phyloP scores from a whole-genome alignment of 2,888 invertebrate genomes.

The Matsumyia berberina region DNA sequence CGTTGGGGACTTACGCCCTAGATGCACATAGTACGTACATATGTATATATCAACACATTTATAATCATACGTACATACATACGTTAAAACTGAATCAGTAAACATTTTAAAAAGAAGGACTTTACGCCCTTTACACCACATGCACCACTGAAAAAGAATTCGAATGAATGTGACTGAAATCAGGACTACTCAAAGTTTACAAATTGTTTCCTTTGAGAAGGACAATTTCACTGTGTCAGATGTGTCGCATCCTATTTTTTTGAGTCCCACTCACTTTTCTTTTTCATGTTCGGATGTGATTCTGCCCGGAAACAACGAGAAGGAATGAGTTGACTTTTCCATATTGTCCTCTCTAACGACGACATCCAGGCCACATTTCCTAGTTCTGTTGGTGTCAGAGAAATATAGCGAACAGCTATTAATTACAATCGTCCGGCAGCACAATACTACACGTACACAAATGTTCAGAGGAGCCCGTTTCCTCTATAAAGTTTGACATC shows the following conservation, averaged over 20 bases:
- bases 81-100: too few relatives aligned
- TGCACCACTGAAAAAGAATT: constrained; percentile 31
- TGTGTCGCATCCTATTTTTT: constrained; percentile 16
- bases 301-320: constrained; percentile 37
- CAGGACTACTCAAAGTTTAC: constrained; percentile 66
- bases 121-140: constrained; percentile 37
- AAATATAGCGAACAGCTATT: constrained; percentile 68
- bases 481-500: constrained; percentile 54
- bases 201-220: constrained; percentile 67
- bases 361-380: constrained; percentile 69
- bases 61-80: too few relatives aligned
- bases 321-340: constrained; percentile 66
- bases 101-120: too few relatives aligned
- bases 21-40: too few relatives aligned
- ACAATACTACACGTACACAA: constrained; percentile 30
- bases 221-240: constrained; percentile 56
- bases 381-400: constrained; percentile 66
- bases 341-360: constrained; percentile 66
- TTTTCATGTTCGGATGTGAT: constrained; percentile 63
- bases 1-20: too few relatives aligned
- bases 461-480: constrained; percentile 19
- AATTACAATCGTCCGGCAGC: constrained; percentile 66
- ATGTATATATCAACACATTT: too few relatives aligned
- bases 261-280: constrained; percentile 31
- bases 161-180: constrained; percentile 53